Base-by-base conservation (phyloP, 2,797 vertebrate genomes). In the Rhabdomys pumilio region DNA sequence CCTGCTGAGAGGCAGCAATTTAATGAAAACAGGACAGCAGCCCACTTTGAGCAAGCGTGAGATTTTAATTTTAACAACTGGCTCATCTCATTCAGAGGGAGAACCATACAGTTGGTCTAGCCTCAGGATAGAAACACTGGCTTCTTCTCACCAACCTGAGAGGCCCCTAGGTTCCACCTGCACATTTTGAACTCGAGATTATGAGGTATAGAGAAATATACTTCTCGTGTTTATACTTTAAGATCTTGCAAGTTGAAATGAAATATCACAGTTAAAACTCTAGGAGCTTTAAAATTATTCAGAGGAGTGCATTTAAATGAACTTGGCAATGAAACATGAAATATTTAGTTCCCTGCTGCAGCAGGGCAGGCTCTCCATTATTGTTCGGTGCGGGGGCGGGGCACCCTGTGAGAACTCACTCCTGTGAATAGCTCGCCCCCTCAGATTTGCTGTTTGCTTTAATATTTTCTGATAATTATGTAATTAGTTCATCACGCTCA, bases 381-480 rank as follows among this genome's bases (percentile, higher is more conserved):
- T 67, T 95, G 88, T 95, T 86, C 81, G 41, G 72, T 11, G 72
- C 22, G 22, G 8, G n/a, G n/a, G n/a, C 83, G 63, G 41, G 69
- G 24, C 63, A 61, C 57, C 95, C 61, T n/a, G 4, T 1, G 31
- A 87, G 76, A 89, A 57, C 55, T 41, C 63, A 65, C 31, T 86
- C 79, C n/a, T 10, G 81, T 61, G 92, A 82, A 41, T 20, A 90
- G 65, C 63, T 59, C n/a, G 61, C 4, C 59, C 82, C 85, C 94
- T 95, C 67, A 57, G 95, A 93, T 47, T 76, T 77, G 81, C 81
- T 88, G 88, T 76, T 93, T 89, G 89, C 93, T 93, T 92, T 86
- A 93, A 96, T 94, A 92, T 90, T 89, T 89, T 96, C 79, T 76
- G 89, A 26, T 96, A 96, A 96, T 97, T 79, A 77, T 92, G 82